These are phyloP conservation scores for Theodoxus fluviatilis DNA, from an alignment of 2,888 invertebrate species.

Conservation along the genomic window DNA sequence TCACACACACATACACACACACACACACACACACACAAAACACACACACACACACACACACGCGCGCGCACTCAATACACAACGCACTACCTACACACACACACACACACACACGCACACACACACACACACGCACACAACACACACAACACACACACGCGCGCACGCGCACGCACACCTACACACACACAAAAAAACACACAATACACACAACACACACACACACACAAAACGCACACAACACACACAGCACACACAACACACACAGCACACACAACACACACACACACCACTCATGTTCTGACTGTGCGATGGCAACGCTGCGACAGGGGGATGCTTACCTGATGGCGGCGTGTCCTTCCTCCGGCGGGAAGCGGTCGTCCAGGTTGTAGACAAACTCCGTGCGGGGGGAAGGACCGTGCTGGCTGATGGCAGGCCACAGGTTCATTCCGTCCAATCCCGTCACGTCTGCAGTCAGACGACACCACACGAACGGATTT, in stretches of 20 bases:
- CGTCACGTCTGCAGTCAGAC: too few species aligned
- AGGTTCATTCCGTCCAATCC: too few species aligned
- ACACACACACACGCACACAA: background rate
- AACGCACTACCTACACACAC: background rate
- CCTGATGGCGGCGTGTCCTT: conserved; percentile 37
- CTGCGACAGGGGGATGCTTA: background rate
- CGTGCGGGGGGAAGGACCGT: conserved; percentile 33
- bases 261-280: background rate
- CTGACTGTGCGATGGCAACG: background rate
- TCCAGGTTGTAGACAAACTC: conserved; percentile 48
- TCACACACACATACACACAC: conserved; percentile 7
- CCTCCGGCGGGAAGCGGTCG: conserved; percentile 21
- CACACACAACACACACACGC: too few species aligned
- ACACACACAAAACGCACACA: background rate
- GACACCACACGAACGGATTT: too few species aligned
- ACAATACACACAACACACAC: conserved; percentile 9
- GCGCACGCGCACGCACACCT: too few species aligned
- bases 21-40: conserved; percentile 7
- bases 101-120: background rate
- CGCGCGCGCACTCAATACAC: background rate
- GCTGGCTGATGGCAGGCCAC: too few species aligned
- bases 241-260: background rate
- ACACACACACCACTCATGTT: background rate
- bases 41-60: background rate
- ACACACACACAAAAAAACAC: too few species aligned